phyloP scores from a whole-genome alignment of 1,140 invertebrate genomes.

The Hyles vespertilio region DNA sequence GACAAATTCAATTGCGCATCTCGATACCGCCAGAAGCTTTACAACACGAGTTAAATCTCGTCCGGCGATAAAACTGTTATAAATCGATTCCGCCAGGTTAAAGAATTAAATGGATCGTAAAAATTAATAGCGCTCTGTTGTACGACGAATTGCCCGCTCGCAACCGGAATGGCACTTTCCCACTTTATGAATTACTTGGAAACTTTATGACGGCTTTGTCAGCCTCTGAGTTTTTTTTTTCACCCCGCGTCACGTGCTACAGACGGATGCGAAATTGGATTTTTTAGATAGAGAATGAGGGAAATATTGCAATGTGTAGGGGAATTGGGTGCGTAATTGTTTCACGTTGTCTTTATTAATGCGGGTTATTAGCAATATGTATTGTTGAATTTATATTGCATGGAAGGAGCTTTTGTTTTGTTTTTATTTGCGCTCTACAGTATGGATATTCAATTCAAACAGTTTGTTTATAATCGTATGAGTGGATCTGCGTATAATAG shows the following conservation, averaged over 20 bases:
- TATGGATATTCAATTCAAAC: too few species aligned
- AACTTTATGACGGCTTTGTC: conserved; percentile 67
- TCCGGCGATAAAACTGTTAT: conserved; percentile 63
- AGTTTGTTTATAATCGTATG: too few species aligned
- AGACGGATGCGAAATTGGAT: conserved; percentile 70
- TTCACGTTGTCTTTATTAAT: too few species aligned
- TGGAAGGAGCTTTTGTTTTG: too few species aligned
- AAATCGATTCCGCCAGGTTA: conserved; percentile 70
- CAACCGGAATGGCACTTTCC: conserved; percentile 46
- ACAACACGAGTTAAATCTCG: conserved; percentile 53
- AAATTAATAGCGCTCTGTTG: conserved; percentile 68
- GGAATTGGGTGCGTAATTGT: too few species aligned
- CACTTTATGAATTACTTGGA: conserved; percentile 66
- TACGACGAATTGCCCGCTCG: conserved; percentile 30
- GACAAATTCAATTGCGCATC: conserved; percentile 10
- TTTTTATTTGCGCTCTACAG: too few species aligned
- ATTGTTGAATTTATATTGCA: too few species aligned
- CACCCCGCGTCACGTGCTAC: conserved; percentile 57
- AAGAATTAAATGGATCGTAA: conserved; percentile 72
- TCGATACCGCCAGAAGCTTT: conserved; percentile 54
- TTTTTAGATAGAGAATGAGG: conserved; percentile 47
- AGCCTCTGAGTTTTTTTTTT: conserved; percentile 41
- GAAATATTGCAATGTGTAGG: conserved; percentile 33
- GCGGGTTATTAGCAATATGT: too few species aligned
- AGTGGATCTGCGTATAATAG: too few species aligned